Evolutionary conservation across 2,113 vertebrate genomes (phyloP).

Genomic region (Lamprologus lemairii): DNA sequence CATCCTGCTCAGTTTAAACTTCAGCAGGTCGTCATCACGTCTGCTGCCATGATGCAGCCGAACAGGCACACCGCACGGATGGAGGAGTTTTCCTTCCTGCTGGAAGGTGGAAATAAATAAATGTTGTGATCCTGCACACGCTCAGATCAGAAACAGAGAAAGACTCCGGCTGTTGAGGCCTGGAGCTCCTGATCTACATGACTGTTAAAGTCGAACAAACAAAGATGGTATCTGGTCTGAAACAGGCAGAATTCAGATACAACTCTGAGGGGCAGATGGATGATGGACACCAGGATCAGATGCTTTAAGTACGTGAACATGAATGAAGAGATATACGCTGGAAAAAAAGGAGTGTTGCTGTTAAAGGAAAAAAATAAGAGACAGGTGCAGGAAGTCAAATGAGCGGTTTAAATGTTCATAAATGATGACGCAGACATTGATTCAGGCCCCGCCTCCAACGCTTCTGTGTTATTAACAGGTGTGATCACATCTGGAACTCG

Average conservation of each 20-base stretch:
- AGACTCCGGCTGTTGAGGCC: background rate
- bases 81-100: background rate
- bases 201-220: background rate
- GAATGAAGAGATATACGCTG: background rate
- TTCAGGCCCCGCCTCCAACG: background rate
- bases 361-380: background rate
- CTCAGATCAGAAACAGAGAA: background rate
- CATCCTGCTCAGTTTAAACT: background rate
- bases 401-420: background rate
- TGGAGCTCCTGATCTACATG: background rate
- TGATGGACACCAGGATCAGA: background rate
- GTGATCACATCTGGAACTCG: background rate
- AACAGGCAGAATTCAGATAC: background rate
- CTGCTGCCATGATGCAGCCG: background rate
- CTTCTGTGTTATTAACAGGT: background rate
- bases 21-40: background rate
- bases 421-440: fast-evolving
- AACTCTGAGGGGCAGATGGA: background rate
- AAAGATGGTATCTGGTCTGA: background rate
- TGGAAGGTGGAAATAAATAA: background rate
- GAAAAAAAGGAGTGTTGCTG: background rate
- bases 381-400: background rate
- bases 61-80: background rate
- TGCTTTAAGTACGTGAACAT: background rate
- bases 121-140: background rate